phyloP scores from a whole-genome alignment of 2,888 invertebrate genomes.

The Meteorus colon region DNA sequence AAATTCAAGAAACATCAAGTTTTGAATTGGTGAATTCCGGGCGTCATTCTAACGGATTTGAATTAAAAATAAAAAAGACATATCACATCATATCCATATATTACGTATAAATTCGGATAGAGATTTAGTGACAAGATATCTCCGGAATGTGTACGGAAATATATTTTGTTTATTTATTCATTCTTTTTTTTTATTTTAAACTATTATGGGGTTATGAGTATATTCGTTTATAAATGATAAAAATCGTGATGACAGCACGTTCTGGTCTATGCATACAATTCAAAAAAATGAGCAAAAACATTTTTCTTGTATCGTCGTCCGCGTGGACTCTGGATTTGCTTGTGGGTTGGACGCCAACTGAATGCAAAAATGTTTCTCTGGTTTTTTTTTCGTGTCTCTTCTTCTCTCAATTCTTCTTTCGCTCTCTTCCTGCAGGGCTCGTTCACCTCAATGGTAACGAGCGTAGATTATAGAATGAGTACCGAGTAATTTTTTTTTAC shows the following conservation, averaged over 20 bases:
- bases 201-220: not conserved
- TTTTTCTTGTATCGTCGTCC: conserved; percentile 42
- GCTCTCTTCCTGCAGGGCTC: conserved; percentile 18
- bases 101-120: conserved; percentile 10
- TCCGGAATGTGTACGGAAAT: not conserved
- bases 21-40: conserved; percentile 21
- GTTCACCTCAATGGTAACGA: conserved; percentile 43
- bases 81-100: conserved; percentile 11
- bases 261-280: conserved; percentile 6
- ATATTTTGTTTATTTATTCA: not conserved
- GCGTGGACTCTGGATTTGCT: conserved; percentile 31
- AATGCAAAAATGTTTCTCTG: conserved; percentile 37
- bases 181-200: not conserved
- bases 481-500: conserved; percentile 25
- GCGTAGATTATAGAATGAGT: conserved; percentile 21
- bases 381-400: not conserved
- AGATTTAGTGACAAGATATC: conserved; percentile 7
- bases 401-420: not conserved
- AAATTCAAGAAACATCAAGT: conserved; percentile 31
- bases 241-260: conserved; percentile 14
- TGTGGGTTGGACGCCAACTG: conserved; percentile 34
- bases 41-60: conserved; percentile 24
- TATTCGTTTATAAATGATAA: conserved; percentile 16
- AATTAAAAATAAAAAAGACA: conserved; percentile 1
- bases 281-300: conserved; percentile 46